Percentiles rank a stretch among this genome's conserved stretches.
These are phyloP conservation scores for Nannospalax galili DNA, from an alignment of 2,113 vertebrate genomes.

Conservation along the genomic window DNA sequence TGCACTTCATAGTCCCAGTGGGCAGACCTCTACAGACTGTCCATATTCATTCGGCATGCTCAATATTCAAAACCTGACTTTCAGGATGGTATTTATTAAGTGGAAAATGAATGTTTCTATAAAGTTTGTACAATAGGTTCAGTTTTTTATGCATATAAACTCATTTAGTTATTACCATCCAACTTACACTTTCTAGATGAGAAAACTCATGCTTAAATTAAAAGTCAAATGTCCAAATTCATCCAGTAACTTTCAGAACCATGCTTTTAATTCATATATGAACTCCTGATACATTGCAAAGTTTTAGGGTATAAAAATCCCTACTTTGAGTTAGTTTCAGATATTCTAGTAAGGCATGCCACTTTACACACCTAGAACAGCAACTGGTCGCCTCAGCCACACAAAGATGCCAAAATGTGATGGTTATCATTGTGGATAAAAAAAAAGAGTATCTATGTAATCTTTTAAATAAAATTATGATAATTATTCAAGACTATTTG, in stretches of 20 bases:
- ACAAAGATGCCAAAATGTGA: background rate
- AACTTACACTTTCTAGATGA: background rate
- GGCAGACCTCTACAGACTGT: background rate
- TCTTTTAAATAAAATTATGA: conserved; percentile 11
- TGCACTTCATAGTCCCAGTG: background rate
- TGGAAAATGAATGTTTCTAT: background rate
- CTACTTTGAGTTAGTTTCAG: conserved; percentile 50
- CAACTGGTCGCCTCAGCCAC: background rate
- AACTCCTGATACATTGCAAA: background rate
- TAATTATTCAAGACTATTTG: conserved; percentile 19
- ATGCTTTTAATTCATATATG: conserved; percentile 6
- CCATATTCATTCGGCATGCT: background rate
- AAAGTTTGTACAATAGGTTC: background rate
- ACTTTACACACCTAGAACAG: background rate
- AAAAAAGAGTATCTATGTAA: background rate
- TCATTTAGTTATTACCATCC: background rate
- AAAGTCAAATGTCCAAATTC: background rate
- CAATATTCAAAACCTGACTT: background rate
- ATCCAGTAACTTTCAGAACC: background rate
- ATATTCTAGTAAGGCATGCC: background rate
- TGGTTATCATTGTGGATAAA: background rate
- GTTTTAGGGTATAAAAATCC: too few relatives aligned
- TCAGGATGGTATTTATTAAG: background rate
- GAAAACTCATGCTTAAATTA: background rate
- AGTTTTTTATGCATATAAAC: background rate